phyloP scores from a whole-genome alignment of 1,140 invertebrate species.

The Diabrotica virgifera region DNA sequence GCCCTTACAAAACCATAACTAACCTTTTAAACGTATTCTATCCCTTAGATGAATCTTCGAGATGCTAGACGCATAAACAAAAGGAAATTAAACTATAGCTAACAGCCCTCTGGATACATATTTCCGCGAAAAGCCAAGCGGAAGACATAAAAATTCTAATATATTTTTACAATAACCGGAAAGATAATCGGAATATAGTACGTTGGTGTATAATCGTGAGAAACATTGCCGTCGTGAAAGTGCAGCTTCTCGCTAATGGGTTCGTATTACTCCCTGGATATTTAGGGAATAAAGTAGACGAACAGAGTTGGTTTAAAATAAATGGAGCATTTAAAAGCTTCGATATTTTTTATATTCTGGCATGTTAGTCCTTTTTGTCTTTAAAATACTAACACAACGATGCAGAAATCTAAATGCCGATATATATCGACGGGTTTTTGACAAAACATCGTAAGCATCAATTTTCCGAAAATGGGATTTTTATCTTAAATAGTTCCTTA shows the following conservation, averaged over 20 bases:
- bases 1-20: too few relatives aligned
- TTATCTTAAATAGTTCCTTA: too few relatives aligned
- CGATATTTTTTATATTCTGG: too few relatives aligned
- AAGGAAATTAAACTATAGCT: background rate
- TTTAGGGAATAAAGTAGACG: background rate
- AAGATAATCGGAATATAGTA: background rate
- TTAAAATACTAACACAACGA: too few relatives aligned
- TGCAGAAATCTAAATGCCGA: too few relatives aligned
- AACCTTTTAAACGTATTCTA: background rate
- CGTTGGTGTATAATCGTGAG: background rate
- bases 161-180: background rate
- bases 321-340: too few relatives aligned
- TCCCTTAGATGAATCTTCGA: background rate
- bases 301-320: background rate
- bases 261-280: background rate
- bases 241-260: slow-evolving; percentile 1
- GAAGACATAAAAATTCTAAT: slow-evolving; percentile 3
- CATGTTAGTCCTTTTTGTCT: too few relatives aligned
- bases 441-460: too few relatives aligned
- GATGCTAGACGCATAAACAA: background rate
- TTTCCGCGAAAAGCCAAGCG: background rate
- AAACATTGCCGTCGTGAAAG: background rate
- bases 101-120: slow-evolving; percentile 2
- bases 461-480: too few relatives aligned
- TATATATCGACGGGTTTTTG: too few relatives aligned